phyloP scores from a whole-genome alignment of 2,888 invertebrate genomes.

The Gryllus longicercus region DNA sequence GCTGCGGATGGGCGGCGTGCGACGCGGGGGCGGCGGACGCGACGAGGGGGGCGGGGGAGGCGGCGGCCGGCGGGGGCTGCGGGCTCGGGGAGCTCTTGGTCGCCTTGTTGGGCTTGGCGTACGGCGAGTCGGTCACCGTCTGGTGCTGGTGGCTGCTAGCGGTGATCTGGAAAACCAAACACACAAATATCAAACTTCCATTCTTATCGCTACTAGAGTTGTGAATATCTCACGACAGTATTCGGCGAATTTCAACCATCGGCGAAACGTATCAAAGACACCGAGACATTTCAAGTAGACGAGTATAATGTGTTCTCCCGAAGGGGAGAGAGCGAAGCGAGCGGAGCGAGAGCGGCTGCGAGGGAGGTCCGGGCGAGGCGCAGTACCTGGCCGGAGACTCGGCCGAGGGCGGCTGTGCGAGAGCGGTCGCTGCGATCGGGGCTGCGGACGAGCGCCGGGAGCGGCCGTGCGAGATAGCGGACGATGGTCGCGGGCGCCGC shows the following conservation, averaged over 20 bases:
- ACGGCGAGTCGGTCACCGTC: slow-evolving; percentile 63
- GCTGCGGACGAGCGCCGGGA: background rate
- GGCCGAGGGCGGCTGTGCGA: background rate
- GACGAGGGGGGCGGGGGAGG: slow-evolving; percentile 32
- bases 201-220: too few species aligned
- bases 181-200: slow-evolving; percentile 18
- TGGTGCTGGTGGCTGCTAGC: slow-evolving; percentile 57
- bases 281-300: too few species aligned
- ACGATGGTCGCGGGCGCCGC: slow-evolving; percentile 12
- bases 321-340: too few species aligned
- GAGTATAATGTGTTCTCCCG: too few species aligned
- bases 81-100: slow-evolving; percentile 56
- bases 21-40: slow-evolving; percentile 44
- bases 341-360: too few species aligned
- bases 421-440: background rate
- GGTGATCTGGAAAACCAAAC: slow-evolving; percentile 54
- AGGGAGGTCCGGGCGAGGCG: background rate
- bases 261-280: too few species aligned
- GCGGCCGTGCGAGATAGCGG: background rate
- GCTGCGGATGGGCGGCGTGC: background rate
- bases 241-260: too few species aligned
- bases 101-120: slow-evolving; percentile 66
- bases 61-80: slow-evolving; percentile 54
- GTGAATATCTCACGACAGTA: too few species aligned
- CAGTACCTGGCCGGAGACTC: background rate